phyloP scores from a whole-genome alignment of 2,113 vertebrate genomes.

The Perccottus glenii region DNA sequence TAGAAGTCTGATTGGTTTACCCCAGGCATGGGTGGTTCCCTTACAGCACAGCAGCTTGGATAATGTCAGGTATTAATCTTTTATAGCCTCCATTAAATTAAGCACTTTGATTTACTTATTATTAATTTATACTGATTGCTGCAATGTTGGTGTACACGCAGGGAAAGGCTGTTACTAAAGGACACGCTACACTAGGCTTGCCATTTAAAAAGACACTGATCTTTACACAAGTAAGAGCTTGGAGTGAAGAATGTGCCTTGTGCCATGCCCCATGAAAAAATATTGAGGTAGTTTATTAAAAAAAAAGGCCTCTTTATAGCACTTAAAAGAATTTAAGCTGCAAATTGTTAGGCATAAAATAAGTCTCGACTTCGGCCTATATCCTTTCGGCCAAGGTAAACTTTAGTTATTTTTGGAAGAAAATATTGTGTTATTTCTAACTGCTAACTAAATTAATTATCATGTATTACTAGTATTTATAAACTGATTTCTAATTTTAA shows the following conservation, averaged over 20 bases:
- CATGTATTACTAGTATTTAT: no score
- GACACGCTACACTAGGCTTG: conserved; percentile 48
- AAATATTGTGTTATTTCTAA: no score
- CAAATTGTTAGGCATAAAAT: no score
- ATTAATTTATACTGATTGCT: conserved; percentile 76
- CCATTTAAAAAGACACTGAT: conserved; percentile 55
- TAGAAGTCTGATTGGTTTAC: conserved; percentile 71
- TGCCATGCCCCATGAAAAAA: background rate
- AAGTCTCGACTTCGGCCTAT: no score
- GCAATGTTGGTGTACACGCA: conserved; percentile 61
- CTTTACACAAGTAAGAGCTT: conserved; percentile 31
- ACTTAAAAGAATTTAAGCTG: conserved; percentile 2
- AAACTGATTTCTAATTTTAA: no score
- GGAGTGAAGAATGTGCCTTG: background rate
- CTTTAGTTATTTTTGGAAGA: no score
- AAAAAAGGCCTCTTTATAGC: background rate
- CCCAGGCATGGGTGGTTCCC: conserved; percentile 65
- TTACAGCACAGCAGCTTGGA: conserved; percentile 67
- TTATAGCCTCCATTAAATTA: conserved; percentile 74
- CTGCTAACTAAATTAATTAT: no score
- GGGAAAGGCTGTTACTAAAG: conserved; percentile 48
- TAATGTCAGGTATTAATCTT: conserved; percentile 80
- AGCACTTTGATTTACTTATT: conserved; percentile 77
- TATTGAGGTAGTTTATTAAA: background rate
- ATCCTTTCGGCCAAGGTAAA: no score